Evolutionary conservation across 2,797 vertebrate genomes (phyloP).

Genomic region (Syndactyla subalaris): DNA sequence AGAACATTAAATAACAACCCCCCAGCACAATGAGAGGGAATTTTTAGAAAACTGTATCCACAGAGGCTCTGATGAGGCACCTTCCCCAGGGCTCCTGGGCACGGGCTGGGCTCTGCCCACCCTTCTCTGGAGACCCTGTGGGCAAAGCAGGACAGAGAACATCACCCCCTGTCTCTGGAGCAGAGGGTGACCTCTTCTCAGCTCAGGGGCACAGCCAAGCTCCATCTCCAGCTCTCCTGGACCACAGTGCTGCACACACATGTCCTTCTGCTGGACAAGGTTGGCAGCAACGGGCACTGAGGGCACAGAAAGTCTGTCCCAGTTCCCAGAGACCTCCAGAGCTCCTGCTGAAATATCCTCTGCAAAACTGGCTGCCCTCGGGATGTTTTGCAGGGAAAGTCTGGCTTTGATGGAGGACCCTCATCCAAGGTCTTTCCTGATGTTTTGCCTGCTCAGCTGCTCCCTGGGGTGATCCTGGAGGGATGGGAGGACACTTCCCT

Average conservation of each 20-base stretch:
- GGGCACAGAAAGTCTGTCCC: not conserved
- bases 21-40: rapidly evolving
- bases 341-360: not conserved
- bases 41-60: not conserved
- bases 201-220: not conserved
- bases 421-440: not conserved
- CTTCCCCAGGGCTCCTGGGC: not conserved
- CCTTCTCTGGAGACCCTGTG: not conserved
- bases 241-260: no score
- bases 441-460: not conserved
- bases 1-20: not conserved
- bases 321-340: not conserved
- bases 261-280: not conserved
- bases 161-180: not conserved
- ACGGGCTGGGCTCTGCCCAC: not conserved
- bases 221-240: not conserved
- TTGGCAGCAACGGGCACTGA: rapidly evolving
- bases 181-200: not conserved
- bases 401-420: not conserved
- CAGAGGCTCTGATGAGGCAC: not conserved
- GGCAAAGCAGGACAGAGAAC: not conserved
- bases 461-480: rapidly evolving
- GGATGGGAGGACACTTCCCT: not conserved
- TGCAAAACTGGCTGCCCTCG: rapidly evolving
- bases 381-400: not conserved